Conservation (phyloP, 1,140 invertebrate genomes). For the Physella acuta region DNA sequence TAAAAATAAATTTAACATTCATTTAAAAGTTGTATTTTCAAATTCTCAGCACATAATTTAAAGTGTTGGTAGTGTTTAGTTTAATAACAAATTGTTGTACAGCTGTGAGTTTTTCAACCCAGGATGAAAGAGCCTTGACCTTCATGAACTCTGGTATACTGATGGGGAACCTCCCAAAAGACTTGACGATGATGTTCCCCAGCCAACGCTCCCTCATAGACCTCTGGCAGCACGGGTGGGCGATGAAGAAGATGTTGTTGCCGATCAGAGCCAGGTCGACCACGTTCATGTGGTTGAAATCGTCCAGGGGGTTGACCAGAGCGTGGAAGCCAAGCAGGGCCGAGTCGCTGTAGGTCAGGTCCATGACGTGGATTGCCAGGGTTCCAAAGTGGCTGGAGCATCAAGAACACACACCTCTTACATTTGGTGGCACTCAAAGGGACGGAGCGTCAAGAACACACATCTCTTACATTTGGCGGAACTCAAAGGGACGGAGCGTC, state of each 20-base stretch:
- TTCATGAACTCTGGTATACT: conserved; percentile 56
- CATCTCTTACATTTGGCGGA: too few relatives aligned
- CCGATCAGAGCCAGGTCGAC: conserved; percentile 54
- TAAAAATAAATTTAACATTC: conserved; percentile 42
- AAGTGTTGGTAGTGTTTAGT: too few relatives aligned
- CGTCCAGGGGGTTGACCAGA: conserved; percentile 53
- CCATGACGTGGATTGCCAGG: conserved; percentile 58
- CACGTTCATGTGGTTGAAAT: conserved; percentile 56
- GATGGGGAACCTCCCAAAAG: conserved; percentile 45
- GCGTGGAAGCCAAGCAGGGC: conserved; percentile 55
- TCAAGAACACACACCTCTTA: too few relatives aligned
- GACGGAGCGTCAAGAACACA: too few relatives aligned
- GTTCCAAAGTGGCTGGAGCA: conserved; percentile 61
- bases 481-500: too few relatives aligned
- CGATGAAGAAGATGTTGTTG: conserved; percentile 56
- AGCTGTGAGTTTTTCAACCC: too few relatives aligned
- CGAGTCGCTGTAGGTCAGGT: conserved; percentile 54
- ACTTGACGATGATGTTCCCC: conserved; percentile 56
- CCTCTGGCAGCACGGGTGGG: conserved; percentile 62
- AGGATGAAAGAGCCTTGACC: too few relatives aligned
- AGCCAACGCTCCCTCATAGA: conserved; percentile 58
- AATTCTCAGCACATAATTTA: too few relatives aligned
- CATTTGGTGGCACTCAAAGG: too few relatives aligned
- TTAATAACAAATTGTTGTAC: too few relatives aligned
- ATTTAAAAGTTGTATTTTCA: too few relatives aligned